Conservation (phyloP, 2,797 vertebrate genomes). For the Lepilemur septentrionalis region DNA sequence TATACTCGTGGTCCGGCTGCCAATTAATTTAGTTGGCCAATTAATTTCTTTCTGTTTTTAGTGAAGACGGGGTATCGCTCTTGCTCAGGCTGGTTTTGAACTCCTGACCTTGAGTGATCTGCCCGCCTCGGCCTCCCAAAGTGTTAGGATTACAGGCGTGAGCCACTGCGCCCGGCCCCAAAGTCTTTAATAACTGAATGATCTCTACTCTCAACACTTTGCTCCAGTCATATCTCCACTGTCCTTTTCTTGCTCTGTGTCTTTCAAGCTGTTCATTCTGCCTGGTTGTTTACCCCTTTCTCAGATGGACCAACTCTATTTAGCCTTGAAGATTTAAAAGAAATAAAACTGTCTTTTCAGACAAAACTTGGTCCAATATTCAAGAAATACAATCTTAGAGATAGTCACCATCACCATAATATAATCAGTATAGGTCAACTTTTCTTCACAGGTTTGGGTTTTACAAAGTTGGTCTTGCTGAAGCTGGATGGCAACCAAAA, state of each 20-base stretch:
- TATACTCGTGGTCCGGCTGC: constrained; percentile 93
- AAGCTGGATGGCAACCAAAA: not conserved
- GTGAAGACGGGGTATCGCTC: too few species aligned
- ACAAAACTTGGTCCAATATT: not conserved
- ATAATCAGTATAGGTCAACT: not conserved
- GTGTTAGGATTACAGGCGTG: too few species aligned
- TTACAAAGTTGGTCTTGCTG: constrained; percentile 15
- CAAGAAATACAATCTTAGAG: not conserved
- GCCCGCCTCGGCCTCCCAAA: too few species aligned
- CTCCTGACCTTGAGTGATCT: too few species aligned
- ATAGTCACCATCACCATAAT: not conserved
- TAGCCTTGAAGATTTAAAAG: not conserved
- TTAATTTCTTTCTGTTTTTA: too few species aligned
- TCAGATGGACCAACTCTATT: not conserved
- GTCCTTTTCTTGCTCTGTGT: not conserved
- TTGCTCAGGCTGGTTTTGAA: too few species aligned
- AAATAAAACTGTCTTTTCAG: not conserved
- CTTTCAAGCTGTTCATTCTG: constrained; percentile 9
- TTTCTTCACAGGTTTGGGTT: not conserved
- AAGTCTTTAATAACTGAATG: not conserved
- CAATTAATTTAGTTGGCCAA: too few species aligned
- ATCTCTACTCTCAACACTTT: not conserved
- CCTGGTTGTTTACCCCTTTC: not conserved
- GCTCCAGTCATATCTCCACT: not conserved
- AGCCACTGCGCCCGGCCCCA: too few species aligned